Evolutionary conservation across 1,140 invertebrate species (phyloP).

Genomic region (Ceratina calcarata): DNA sequence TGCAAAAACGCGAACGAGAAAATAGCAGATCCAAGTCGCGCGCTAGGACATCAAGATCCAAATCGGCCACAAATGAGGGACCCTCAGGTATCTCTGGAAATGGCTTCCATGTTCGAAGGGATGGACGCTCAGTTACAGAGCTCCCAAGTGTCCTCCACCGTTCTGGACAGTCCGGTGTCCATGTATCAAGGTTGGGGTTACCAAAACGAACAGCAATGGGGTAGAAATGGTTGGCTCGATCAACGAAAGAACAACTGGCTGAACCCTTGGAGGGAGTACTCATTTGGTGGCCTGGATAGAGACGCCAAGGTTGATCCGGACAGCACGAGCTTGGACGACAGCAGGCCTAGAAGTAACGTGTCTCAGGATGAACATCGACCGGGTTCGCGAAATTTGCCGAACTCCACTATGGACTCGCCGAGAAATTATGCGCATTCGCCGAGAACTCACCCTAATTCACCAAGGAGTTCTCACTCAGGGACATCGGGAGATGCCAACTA

Average conservation of each 20-base stretch:
- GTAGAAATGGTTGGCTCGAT: conserved; percentile 73
- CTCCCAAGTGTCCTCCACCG: conserved; percentile 90
- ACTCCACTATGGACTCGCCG: conserved; percentile 68
- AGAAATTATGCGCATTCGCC: conserved; percentile 67
- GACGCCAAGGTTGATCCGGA: conserved; percentile 84
- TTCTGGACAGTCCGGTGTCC: conserved; percentile 86
- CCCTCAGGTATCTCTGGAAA: conserved; percentile 81
- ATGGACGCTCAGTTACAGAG: conserved; percentile 89
- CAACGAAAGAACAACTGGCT: conserved; percentile 76
- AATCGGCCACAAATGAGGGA: conserved; percentile 69
- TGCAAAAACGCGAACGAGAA: conserved; percentile 68
- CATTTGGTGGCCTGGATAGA: conserved; percentile 74
- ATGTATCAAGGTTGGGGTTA: conserved; percentile 81
- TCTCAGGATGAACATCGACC: conserved; percentile 76
- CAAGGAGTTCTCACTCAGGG: conserved; percentile 68
- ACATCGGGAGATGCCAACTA: conserved; percentile 65
- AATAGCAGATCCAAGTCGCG: conserved; percentile 63
- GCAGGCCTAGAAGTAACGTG: conserved; percentile 72
- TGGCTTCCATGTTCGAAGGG: conserved; percentile 87
- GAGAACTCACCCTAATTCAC: conserved; percentile 71
- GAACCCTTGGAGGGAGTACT: conserved; percentile 82
- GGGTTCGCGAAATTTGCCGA: conserved; percentile 70
- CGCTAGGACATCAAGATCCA: conserved; percentile 68
- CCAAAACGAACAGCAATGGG: conserved; percentile 75
- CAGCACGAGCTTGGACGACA: conserved; percentile 82